Conservation (phyloP, 2,888 invertebrate species). For the Ashinkailepas kermadecensis region DNA sequence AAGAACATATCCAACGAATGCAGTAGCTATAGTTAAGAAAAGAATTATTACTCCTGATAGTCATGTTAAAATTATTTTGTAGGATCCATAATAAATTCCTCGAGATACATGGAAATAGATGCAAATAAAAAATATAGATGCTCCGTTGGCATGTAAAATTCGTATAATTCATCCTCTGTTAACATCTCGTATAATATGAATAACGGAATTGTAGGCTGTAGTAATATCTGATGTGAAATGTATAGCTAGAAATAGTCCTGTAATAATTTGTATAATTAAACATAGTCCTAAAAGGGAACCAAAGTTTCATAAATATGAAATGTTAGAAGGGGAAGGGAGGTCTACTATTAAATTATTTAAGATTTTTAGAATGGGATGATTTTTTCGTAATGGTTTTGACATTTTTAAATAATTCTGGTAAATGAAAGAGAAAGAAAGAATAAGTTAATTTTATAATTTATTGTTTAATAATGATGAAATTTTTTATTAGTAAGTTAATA, state of each 20-base stretch:
- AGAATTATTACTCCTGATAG: conserved; percentile 56
- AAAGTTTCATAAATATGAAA: conserved; percentile 60
- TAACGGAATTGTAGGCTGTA: conserved; percentile 57
- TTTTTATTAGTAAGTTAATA: too few relatives aligned
- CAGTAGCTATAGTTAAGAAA: conserved; percentile 60
- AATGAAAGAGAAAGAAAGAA: too few relatives aligned
- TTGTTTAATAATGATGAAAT: background rate
- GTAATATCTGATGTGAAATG: conserved; percentile 58
- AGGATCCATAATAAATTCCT: conserved; percentile 44
- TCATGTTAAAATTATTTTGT: conserved; percentile 54
- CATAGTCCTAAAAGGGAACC: conserved; percentile 57
- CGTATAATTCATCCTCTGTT: conserved; percentile 61
- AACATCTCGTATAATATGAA: conserved; percentile 62
- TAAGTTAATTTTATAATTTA: too few relatives aligned
- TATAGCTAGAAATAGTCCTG: conserved; percentile 61
- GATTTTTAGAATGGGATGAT: background rate
- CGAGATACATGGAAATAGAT: conserved; percentile 58
- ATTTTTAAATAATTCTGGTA: background rate
- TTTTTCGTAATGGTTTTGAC: background rate
- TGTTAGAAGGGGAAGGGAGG: conserved; percentile 54
- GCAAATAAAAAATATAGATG: conserved; percentile 65
- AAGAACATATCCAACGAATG: conserved; percentile 68
- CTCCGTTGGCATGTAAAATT: conserved; percentile 60
- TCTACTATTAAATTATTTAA: conserved; percentile 47
- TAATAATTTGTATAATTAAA: conserved; percentile 57